These are phyloP conservation scores for Hirtodrosophila duncani DNA, from an alignment of 2,888 invertebrate genomes.

Conservation along the genomic window DNA sequence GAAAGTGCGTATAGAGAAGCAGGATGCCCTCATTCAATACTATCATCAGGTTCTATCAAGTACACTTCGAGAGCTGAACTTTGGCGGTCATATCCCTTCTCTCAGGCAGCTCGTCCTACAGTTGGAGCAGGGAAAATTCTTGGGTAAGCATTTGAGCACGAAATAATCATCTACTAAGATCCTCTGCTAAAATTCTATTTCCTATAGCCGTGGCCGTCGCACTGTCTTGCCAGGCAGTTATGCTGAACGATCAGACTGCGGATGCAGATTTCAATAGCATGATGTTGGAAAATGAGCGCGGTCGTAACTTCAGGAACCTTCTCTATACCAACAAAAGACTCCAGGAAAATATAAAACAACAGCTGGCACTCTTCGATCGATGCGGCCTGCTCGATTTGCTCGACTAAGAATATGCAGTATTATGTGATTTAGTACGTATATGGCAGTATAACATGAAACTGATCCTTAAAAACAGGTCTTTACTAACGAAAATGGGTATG, in stretches of 20 bases:
- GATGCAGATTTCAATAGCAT: conserved; percentile 76
- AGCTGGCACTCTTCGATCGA: conserved; percentile 74
- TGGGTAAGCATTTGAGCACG: conserved; percentile 48
- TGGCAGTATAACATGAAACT: no score
- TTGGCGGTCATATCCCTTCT: conserved; percentile 70
- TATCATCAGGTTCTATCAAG: conserved; percentile 67
- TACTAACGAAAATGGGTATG: no score
- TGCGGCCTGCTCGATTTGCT: conserved; percentile 76
- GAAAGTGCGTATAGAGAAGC: conserved; percentile 64
- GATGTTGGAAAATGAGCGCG: conserved; percentile 75
- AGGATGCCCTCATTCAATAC: conserved; percentile 69
- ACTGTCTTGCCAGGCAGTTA: conserved; percentile 74
- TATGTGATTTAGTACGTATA: no score
- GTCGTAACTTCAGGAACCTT: conserved; percentile 69
- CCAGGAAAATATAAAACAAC: conserved; percentile 69
- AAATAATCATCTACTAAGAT: not conserved
- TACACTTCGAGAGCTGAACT: conserved; percentile 62
- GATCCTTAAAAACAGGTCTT: no score
- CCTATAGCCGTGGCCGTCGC: conserved; percentile 70
- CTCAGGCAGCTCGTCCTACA: conserved; percentile 67
- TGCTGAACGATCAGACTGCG: conserved; percentile 71
- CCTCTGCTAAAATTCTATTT: not conserved
- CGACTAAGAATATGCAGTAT: no score
- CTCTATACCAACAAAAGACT: conserved; percentile 73
- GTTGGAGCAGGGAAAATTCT: conserved; percentile 70